A percentile compares a stretch with the other conserved stretches of the same genome.
Evolutionary conservation across 2,797 vertebrate species (phyloP).

Genomic region (Gorsachius magnificus): DNA sequence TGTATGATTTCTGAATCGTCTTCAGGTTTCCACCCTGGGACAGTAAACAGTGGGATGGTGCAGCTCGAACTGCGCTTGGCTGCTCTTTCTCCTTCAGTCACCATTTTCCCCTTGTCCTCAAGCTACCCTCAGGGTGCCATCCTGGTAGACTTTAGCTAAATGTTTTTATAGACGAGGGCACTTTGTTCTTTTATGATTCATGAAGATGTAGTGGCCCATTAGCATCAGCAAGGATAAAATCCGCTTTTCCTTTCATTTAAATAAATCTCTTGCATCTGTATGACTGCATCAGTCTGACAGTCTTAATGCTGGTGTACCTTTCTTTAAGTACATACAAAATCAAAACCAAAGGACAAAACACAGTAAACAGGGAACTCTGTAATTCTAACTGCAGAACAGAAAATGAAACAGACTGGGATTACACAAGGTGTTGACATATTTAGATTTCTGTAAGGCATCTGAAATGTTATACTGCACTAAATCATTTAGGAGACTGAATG

Average conservation of each 20-base stretch:
- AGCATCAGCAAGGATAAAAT: conserved; percentile 50
- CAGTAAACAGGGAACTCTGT: neutral
- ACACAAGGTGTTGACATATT: conserved; percentile 6
- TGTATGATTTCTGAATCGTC: neutral
- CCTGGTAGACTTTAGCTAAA: conserved; percentile 20
- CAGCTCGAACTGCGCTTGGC: neutral
- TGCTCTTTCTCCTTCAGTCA: neutral
- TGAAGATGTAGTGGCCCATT: conserved; percentile 50
- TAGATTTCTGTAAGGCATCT: neutral
- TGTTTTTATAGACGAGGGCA: neutral
- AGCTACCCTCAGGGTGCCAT: neutral
- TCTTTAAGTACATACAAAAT: neutral
- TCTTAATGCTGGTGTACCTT: conserved; percentile 3
- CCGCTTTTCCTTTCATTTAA: conserved; percentile 60
- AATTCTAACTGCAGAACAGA: neutral
- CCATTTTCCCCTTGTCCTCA: conserved; percentile 22
- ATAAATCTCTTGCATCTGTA: conserved; percentile 45
- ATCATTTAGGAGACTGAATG: neutral
- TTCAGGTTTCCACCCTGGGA: neutral
- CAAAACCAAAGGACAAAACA: conserved; percentile 25
- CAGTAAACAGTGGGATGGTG: neutral
- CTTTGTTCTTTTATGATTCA: conserved; percentile 60
- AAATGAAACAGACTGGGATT: conserved; percentile 1
- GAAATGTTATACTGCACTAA: neutral
- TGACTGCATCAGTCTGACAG: conserved; percentile 47